Conservation (phyloP, 2,888 invertebrate genomes). For the Ennomos erosarius region DNA sequence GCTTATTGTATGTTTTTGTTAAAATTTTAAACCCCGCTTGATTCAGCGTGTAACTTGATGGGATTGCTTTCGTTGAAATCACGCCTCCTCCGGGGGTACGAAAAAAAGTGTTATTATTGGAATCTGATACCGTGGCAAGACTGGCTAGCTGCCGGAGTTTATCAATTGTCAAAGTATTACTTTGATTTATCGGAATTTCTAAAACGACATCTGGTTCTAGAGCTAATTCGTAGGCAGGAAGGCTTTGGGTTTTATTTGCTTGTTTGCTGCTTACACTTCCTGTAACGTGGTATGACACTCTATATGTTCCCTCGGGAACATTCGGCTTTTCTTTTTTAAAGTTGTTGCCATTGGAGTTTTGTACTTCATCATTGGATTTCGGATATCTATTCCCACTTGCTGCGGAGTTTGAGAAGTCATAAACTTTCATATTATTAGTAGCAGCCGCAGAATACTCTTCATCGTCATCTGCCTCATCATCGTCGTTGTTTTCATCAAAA, state of each 20-base stretch:
- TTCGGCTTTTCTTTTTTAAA: conserved; percentile 46
- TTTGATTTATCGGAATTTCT: conserved; percentile 76
- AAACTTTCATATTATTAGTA: conserved; percentile 52
- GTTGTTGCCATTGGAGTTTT: conserved; percentile 45
- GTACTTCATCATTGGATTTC: conserved; percentile 69
- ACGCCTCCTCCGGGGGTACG: conserved; percentile 77
- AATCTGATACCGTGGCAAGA: conserved; percentile 83
- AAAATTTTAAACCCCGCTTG: conserved; percentile 88
- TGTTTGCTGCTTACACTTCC: conserved; percentile 80
- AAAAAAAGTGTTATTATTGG: conserved; percentile 80
- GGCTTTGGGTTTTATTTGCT: conserved; percentile 73
- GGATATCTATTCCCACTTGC: conserved; percentile 66
- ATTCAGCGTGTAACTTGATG: conserved; percentile 86
- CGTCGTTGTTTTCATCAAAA: conserved; percentile 44
- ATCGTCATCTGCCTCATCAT: conserved; percentile 44
- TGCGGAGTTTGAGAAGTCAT: conserved; percentile 42
- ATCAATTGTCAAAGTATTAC: conserved; percentile 70
- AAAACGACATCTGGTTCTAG: conserved; percentile 77
- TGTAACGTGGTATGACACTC: conserved; percentile 79
- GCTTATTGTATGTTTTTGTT: conserved; percentile 87
- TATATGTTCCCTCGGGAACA: conserved; percentile 76
- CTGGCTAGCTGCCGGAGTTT: conserved; percentile 83
- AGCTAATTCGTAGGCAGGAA: conserved; percentile 75
- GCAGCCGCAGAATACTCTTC: conserved; percentile 50
- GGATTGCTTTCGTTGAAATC: conserved; percentile 86